Evolutionary conservation across 1,140 invertebrate genomes (phyloP).

Genomic region (Apis cerana): DNA sequence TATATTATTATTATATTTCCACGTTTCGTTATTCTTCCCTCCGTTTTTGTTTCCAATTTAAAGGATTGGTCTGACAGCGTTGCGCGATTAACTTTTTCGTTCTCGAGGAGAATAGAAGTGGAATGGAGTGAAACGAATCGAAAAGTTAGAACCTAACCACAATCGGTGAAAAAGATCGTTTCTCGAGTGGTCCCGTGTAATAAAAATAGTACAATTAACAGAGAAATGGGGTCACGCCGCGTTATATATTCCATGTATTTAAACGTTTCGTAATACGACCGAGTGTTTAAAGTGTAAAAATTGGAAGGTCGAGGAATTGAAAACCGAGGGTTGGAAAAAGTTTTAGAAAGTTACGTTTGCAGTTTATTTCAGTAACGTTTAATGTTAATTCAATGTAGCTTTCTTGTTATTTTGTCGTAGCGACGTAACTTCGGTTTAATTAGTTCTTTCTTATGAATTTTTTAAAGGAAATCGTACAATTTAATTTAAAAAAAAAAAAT

Average conservation of each 20-base stretch:
- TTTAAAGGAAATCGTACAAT: not conserved
- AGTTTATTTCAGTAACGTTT: not conserved
- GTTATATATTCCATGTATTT: not conserved
- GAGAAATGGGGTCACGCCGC: not conserved
- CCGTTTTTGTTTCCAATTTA: not conserved
- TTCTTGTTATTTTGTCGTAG: not conserved
- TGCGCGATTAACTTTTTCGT: not conserved
- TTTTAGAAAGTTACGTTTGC: not conserved
- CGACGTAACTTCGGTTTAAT: not conserved
- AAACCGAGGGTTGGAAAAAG: not conserved
- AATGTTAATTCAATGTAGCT: not conserved
- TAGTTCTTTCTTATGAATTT: not conserved
- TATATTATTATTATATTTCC: no score
- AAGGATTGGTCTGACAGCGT: not conserved
- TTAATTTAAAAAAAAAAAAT: not conserved
- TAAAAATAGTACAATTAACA: slow-evolving; percentile 2
- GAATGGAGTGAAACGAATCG: not conserved
- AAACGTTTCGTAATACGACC: not conserved
- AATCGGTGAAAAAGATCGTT: slow-evolving; percentile 7
- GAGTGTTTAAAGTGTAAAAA: no score
- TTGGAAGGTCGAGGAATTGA: not conserved
- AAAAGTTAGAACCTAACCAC: not conserved
- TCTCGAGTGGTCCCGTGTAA: no score
- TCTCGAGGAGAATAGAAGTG: not conserved
- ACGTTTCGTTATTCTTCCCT: slow-evolving; percentile 1